These are phyloP conservation scores for Philonicus albiceps DNA, from an alignment of 2,888 invertebrate genomes.

Conservation along the genomic window DNA sequence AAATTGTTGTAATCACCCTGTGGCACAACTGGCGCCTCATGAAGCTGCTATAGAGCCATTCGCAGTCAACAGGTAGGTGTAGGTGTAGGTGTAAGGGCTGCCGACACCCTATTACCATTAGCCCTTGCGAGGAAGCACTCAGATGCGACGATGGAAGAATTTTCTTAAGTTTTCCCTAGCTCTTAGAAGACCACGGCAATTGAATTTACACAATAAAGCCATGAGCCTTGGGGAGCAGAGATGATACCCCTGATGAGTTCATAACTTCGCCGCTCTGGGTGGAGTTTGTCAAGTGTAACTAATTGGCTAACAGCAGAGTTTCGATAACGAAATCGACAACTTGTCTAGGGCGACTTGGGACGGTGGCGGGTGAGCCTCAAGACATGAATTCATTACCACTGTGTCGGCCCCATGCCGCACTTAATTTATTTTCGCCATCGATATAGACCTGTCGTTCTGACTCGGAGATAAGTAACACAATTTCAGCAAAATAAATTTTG, in stretches of 20 bases:
- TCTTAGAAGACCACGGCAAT: not conserved
- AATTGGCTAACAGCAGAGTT: slow-evolving; percentile 1
- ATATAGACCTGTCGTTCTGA: not conserved
- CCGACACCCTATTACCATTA: not conserved
- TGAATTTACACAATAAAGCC: not conserved
- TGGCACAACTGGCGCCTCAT: not conserved
- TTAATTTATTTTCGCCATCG: not conserved
- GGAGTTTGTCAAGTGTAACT: slow-evolving; percentile 23
- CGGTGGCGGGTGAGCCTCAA: not conserved
- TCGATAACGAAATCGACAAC: slow-evolving; percentile 15
- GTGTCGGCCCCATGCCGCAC: not conserved
- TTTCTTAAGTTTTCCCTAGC: not conserved
- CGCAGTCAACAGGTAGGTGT: not conserved
- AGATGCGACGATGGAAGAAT: not conserved
- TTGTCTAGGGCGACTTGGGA: not conserved
- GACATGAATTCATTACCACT: not conserved
- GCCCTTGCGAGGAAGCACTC: not conserved
- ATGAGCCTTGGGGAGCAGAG: slow-evolving; percentile 5
- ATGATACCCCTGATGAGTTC: slow-evolving; percentile 13
- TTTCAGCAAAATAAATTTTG: not conserved
- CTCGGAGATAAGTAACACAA: not conserved
- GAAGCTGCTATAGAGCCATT: not conserved
- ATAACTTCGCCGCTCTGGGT: not conserved
- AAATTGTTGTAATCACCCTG: not conserved
- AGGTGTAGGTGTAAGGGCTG: not conserved